Evolutionary conservation across 2,113 vertebrate genomes (phyloP).

Genomic region (Dromaius novaehollandiae): DNA sequence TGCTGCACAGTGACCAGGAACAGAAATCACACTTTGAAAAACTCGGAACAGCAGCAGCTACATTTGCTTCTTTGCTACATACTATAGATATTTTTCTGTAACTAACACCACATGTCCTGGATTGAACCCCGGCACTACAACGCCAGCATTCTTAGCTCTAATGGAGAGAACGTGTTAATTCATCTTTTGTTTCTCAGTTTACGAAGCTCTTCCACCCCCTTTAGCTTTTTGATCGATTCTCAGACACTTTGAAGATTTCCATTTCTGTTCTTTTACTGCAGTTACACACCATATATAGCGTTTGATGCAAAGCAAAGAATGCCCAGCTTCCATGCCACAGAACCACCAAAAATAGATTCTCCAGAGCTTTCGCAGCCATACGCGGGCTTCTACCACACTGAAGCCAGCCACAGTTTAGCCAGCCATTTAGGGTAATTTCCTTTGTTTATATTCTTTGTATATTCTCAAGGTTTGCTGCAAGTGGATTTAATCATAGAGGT

Average conservation of each 20-base stretch:
- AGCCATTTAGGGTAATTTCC: neutral
- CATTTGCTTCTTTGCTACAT: neutral
- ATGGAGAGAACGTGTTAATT: neutral
- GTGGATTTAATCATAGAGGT: neutral
- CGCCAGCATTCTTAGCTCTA: neutral
- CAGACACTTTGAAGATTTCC: neutral
- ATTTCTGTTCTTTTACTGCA: neutral
- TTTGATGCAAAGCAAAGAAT: neutral
- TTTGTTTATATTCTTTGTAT: neutral
- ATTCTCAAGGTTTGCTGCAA: neutral
- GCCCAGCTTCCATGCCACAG: neutral
- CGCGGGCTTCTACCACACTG: neutral
- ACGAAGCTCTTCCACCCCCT: neutral
- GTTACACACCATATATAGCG: neutral
- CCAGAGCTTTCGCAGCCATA: neutral
- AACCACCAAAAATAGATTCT: neutral
- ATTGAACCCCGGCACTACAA: neutral
- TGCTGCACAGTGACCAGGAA: neutral
- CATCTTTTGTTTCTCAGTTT: neutral
- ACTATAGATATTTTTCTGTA: neutral
- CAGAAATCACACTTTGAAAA: neutral
- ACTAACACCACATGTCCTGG: neutral
- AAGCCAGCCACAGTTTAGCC: neutral
- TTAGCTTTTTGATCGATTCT: neutral
- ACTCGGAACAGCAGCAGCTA: neutral